A percentile compares a stretch with the other conserved stretches of the same genome.
phyloP scores from a whole-genome alignment of 2,888 invertebrate species.

The Stenurella melanura region DNA sequence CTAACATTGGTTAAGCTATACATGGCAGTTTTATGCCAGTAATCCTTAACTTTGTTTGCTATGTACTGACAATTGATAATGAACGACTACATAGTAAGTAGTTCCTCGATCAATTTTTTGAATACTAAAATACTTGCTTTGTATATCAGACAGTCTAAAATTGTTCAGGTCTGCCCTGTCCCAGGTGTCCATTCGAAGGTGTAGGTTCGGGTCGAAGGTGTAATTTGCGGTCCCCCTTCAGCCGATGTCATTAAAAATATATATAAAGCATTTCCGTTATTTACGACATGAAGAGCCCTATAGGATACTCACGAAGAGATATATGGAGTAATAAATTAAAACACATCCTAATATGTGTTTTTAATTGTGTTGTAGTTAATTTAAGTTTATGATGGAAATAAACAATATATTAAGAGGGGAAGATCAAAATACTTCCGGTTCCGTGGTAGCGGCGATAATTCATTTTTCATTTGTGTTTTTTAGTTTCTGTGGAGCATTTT shows the following conservation, averaged over 20 bases:
- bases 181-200: constrained; percentile 59
- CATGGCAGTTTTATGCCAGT: no score
- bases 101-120: no score
- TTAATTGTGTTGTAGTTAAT: constrained; percentile 66
- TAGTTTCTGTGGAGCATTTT: not conserved
- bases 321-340: constrained; percentile 62
- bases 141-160: not conserved
- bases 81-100: no score
- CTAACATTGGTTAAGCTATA: no score
- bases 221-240: constrained; percentile 67
- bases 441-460: constrained; percentile 13
- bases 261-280: constrained; percentile 62
- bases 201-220: constrained; percentile 68
- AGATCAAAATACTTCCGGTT: constrained; percentile 48
- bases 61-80: no score
- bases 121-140: no score
- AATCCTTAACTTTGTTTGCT: no score
- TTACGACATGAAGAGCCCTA: constrained; percentile 57
- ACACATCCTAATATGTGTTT: constrained; percentile 62
- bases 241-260: constrained; percentile 69
- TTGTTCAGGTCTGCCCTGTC: constrained; percentile 48
- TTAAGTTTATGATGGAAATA: constrained; percentile 59
- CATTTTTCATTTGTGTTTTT: not conserved
- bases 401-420: constrained; percentile 52
- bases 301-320: constrained; percentile 56